These are phyloP conservation scores for Esperia sulphurella DNA, from an alignment of 2,888 invertebrate species.

Conservation along the genomic window DNA sequence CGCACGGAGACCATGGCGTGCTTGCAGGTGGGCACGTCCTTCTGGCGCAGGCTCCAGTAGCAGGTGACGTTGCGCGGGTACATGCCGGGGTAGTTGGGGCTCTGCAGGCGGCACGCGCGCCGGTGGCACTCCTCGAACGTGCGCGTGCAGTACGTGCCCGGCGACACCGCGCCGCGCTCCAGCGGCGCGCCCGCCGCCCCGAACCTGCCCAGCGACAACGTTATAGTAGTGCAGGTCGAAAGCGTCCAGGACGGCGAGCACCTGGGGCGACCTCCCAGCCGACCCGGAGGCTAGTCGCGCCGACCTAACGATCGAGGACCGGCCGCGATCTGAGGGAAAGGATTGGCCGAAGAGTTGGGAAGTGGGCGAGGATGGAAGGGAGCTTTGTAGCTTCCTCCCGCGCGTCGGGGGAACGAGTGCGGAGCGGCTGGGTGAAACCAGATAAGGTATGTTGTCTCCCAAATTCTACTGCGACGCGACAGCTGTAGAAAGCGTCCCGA, in stretches of 20 bases:
- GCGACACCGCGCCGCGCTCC: constrained; percentile 91
- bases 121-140: constrained; percentile 92
- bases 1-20: constrained; percentile 94
- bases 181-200: constrained; percentile 87
- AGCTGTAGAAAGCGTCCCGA: too few species aligned
- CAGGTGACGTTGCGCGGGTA: constrained; percentile 91
- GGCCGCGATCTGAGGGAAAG: too few species aligned
- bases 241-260: not conserved
- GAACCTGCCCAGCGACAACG: constrained; percentile 64
- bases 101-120: constrained; percentile 91
- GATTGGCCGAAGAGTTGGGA: too few species aligned
- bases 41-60: constrained; percentile 91
- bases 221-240: not conserved
- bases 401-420: too few species aligned
- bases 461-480: too few species aligned
- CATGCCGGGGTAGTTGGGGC: constrained; percentile 95
- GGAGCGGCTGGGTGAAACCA: too few species aligned
- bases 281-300: too few species aligned
- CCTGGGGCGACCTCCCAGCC: too few species aligned
- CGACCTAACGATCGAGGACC: too few species aligned
- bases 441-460: too few species aligned
- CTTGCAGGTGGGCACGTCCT: constrained; percentile 92
- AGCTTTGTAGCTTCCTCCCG: too few species aligned
- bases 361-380: too few species aligned
- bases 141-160: constrained; percentile 90